phyloP scores from a whole-genome alignment of 2,113 vertebrate species.

The Halcyon malimbica region DNA sequence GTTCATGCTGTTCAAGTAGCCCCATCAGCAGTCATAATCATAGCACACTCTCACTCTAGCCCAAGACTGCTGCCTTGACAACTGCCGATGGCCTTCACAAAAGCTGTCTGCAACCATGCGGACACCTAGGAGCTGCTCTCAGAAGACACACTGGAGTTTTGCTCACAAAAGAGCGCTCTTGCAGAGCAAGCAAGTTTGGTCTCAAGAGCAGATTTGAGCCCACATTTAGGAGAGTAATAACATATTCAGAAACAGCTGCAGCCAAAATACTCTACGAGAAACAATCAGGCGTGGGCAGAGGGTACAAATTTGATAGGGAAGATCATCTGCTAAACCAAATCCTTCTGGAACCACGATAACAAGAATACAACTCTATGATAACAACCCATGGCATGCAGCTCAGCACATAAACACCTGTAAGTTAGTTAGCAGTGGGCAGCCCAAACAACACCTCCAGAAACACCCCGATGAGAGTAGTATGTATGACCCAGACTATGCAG shows the following conservation, averaged over 20 bases:
- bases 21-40: neutral
- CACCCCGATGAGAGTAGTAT: neutral
- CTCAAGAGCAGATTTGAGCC: neutral
- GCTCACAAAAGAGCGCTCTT: neutral
- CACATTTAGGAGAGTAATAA: neutral
- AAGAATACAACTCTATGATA: neutral
- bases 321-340: neutral
- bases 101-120: neutral
- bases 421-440: neutral
- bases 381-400: neutral
- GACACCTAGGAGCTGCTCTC: neutral
- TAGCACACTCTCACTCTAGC: neutral
- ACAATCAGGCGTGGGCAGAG: neutral
- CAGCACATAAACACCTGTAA: neutral
- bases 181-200: neutral
- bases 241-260: neutral
- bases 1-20: neutral
- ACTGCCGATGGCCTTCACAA: rapidly evolving
- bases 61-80: neutral
- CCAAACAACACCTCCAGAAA: neutral
- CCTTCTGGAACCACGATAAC: neutral
- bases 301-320: neutral
- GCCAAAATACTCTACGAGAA: neutral
- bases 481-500: neutral
- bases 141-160: neutral